These are phyloP conservation scores for Salticus scenicus DNA, from an alignment of 2,888 invertebrate species.

Conservation along the genomic window DNA sequence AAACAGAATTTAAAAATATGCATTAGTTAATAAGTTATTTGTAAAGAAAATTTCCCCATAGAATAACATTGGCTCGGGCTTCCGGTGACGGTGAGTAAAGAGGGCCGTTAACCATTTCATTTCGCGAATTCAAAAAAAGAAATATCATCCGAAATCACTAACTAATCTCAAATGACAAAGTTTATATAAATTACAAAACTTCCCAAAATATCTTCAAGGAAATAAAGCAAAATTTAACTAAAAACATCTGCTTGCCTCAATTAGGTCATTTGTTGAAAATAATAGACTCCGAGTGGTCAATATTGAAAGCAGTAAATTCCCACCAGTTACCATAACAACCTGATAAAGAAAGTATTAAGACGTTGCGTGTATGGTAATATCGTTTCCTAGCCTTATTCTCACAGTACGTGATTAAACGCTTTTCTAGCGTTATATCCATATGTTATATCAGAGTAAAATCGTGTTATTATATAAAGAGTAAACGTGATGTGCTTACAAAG, in stretches of 20 bases:
- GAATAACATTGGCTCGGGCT: too few species aligned
- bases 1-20: too few species aligned
- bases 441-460: not conserved
- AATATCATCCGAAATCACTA: too few species aligned
- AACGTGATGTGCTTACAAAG: not conserved
- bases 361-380: not conserved
- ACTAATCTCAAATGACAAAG: too few species aligned
- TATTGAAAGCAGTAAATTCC: not conserved
- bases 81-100: too few species aligned
- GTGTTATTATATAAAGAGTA: not conserved
- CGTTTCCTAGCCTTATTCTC: not conserved
- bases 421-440: not conserved
- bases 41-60: too few species aligned
- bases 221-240: too few species aligned
- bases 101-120: too few species aligned
- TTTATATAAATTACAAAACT: too few species aligned
- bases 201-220: too few species aligned
- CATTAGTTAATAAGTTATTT: too few species aligned
- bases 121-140: too few species aligned
- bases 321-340: not conserved
- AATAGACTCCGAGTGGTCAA: not conserved
- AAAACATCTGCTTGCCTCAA: not conserved
- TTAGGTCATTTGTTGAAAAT: not conserved
- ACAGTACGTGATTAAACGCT: not conserved
- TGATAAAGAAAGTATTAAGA: not conserved